Evolutionary conservation across 2,888 invertebrate species (phyloP), one percentile per base, ranked within the genome.

Genomic region (Agrotis ipsilon): DNA sequence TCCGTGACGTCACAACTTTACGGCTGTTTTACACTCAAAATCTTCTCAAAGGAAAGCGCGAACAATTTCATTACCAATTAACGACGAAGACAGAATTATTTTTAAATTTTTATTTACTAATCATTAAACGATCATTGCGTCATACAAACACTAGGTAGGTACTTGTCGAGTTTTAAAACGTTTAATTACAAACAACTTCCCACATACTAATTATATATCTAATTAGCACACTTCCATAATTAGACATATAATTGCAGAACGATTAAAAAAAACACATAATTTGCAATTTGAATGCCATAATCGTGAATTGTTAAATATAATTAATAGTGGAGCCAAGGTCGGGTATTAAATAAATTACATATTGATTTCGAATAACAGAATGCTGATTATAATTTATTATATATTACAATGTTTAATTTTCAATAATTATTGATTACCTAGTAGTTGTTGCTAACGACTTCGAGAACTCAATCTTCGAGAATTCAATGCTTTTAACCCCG

Each of bases 281-380:
- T 91, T 85, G 90, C 92, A 86, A 91, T 91, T 90, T 91, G 90
- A 91, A 92, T 91, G 88, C 88, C 85, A 89, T 92, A 91, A 91
- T 92, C 87, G 90, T 88, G 90, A 89, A 92, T 92, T 92, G 91
- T 92, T 92, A 89, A 91, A 74, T 83, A 90, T 83, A 90, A 92
- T 91, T 91, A 92, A 89, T 87, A 81, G 84, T 65, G 71, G 77
- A 62, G 67, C 81, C 89, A 92, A 92, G 92, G 92, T 90, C 88
- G 85, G 55, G 78, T 78, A 86, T 89, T 88, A 88, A 88, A 89
- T 91, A 90, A 91, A 91, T 91, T 91, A 91, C 82, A 86, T 88
- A 91, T 91, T 89, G 91, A 90, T 91, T 91, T 89, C 87, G 81
- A 86, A 88, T 86, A 70, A 86, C 84, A 72, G 63, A 78, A 81